Conservation (phyloP, 2,888 invertebrate genomes). For the Megastigmus dorsalis region DNA sequence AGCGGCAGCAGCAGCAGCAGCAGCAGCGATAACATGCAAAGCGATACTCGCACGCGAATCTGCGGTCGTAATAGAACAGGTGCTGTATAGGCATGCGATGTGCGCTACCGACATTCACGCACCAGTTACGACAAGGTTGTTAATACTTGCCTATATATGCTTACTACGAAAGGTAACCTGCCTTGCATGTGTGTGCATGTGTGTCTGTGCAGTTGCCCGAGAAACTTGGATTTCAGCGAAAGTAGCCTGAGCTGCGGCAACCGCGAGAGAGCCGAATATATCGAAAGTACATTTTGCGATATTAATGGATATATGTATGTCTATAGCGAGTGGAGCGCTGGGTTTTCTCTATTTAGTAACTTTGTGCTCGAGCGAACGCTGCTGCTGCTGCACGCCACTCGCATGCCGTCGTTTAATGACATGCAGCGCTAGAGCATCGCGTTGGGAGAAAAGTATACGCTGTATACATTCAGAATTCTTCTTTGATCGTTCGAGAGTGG, state of each 20-base stretch:
- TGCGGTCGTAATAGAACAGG: background rate
- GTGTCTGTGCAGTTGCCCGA: background rate
- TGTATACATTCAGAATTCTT: too few relatives aligned
- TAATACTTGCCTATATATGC: slow-evolving; percentile 22
- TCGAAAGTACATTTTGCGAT: slow-evolving; percentile 39
- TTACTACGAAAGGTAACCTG: background rate
- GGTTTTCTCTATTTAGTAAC: slow-evolving; percentile 37
- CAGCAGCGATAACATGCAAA: too few relatives aligned
- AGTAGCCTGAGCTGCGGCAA: too few relatives aligned
- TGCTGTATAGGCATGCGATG: background rate
- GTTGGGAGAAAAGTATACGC: too few relatives aligned
- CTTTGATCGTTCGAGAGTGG: too few relatives aligned
- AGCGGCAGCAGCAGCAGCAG: too few relatives aligned
- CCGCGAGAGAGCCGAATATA: background rate
- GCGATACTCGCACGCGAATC: background rate
- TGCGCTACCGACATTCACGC: slow-evolving; percentile 58
- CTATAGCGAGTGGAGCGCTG: background rate
- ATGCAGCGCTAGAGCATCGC: too few relatives aligned
- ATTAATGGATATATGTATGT: slow-evolving; percentile 18
- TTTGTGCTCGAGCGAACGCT: background rate
- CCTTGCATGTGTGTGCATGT: background rate
- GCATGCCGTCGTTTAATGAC: too few relatives aligned
- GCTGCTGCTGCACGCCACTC: too few relatives aligned
- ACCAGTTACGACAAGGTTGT: slow-evolving; percentile 62
- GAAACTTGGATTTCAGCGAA: slow-evolving; percentile 33